phyloP scores from a whole-genome alignment of 2,888 invertebrate species.

The Ichneumoninae sp. region DNA sequence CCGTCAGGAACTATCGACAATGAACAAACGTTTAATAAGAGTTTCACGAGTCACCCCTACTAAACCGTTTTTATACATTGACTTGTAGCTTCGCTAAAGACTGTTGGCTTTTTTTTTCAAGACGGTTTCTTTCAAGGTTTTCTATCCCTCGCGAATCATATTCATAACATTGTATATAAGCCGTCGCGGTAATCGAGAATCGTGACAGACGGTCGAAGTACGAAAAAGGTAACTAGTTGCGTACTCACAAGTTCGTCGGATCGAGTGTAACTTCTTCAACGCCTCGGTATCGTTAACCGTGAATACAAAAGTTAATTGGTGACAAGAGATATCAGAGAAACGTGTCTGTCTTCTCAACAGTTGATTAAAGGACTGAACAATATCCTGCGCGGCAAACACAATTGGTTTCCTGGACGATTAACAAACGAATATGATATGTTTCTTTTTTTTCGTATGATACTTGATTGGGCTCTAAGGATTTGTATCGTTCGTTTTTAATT shows the following conservation, averaged over 20 bases:
- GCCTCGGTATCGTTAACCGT: conserved; percentile 9
- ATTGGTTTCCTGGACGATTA: conserved; percentile 63
- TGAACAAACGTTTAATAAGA: not conserved
- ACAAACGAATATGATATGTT: conserved; percentile 38
- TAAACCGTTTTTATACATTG: conserved; percentile 19
- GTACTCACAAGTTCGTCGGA: conserved; percentile 31
- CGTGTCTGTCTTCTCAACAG: conserved; percentile 50
- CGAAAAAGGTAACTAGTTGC: conserved; percentile 12
- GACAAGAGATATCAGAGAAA: conserved; percentile 35
- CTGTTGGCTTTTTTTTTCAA: conserved; percentile 46
- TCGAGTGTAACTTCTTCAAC: conserved; percentile 8
- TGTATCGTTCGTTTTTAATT: not conserved
- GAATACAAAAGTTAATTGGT: conserved; percentile 15
- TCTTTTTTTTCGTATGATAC: conserved; percentile 29
- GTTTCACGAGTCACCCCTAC: not conserved
- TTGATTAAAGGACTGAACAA: conserved; percentile 63
- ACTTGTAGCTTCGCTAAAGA: conserved; percentile 17
- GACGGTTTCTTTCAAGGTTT: conserved; percentile 56
- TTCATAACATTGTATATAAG: conserved; percentile 8
- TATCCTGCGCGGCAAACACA: conserved; percentile 44
- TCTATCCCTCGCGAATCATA: conserved; percentile 37
- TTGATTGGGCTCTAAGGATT: not conserved
- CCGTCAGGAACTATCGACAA: conserved; percentile 52
- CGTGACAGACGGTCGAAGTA: not conserved
- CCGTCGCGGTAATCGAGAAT: not conserved